Percentiles rank a stretch among this genome's conserved stretches.
Conservation (phyloP, 1,140 invertebrate genomes). For the Glossosoma conforme region DNA sequence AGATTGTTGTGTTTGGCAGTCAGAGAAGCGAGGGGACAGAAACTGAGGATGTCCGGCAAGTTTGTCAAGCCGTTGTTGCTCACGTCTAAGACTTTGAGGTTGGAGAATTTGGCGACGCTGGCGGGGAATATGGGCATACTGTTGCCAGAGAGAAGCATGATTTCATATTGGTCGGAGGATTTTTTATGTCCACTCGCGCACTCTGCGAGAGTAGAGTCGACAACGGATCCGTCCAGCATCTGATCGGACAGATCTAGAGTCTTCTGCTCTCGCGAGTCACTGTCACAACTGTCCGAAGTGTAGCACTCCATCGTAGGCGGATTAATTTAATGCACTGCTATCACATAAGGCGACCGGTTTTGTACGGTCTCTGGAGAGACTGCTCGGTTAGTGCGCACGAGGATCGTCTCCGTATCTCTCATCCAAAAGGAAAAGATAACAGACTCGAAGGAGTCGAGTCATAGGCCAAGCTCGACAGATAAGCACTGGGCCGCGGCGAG, state of each 20-base stretch:
- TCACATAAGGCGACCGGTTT: too few species aligned
- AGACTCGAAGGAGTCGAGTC: background rate
- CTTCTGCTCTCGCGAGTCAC: conserved; percentile 59
- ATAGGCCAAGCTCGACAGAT: conserved; percentile 15
- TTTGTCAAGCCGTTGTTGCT: conserved; percentile 78
- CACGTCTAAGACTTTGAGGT: conserved; percentile 73
- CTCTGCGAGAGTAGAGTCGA: conserved; percentile 52
- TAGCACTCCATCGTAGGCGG: conserved; percentile 71
- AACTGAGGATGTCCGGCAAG: conserved; percentile 69
- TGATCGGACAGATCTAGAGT: conserved; percentile 67
- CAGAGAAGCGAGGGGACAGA: conserved; percentile 69
- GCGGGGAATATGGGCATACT: conserved; percentile 52
- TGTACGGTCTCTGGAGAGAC: too few species aligned
- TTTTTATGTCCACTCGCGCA: conserved; percentile 34
- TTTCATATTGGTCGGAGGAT: conserved; percentile 51
- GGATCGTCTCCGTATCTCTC: too few species aligned
- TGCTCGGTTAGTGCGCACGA: background rate
- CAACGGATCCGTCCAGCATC: conserved; percentile 54
- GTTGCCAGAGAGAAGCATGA: conserved; percentile 67
- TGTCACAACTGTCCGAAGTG: conserved; percentile 75
- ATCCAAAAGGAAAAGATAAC: conserved; percentile 10
- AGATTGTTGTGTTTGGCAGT: conserved; percentile 86
- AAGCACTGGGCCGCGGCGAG: too few species aligned
- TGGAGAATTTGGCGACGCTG: conserved; percentile 58
- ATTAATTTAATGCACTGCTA: too few species aligned